Evolutionary conservation across 2,797 vertebrate species (phyloP).

Genomic region (Esox lucius): DNA sequence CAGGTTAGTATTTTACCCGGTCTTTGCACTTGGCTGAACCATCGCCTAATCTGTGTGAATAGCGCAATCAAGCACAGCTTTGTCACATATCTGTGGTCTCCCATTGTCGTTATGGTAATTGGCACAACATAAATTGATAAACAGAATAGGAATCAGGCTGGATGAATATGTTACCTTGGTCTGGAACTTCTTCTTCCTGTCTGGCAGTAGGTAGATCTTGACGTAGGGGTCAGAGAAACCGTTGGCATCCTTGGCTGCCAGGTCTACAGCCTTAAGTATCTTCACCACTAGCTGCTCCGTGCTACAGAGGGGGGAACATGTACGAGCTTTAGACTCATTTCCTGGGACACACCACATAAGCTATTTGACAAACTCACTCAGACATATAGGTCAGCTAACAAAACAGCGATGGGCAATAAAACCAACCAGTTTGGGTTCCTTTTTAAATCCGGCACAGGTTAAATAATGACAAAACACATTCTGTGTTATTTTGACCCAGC

Average conservation of each 20-base stretch:
- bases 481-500: too few species aligned
- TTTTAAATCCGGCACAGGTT: too few species aligned
- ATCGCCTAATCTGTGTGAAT: neutral
- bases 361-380: neutral
- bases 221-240: constrained; percentile 93
- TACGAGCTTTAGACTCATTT: neutral
- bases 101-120: neutral
- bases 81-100: neutral
- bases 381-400: neutral
- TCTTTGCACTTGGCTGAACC: neutral
- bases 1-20: neutral
- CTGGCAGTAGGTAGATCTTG: constrained; percentile 92
- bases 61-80: neutral
- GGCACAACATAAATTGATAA: neutral
- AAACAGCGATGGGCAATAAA: too few species aligned
- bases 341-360: neutral
- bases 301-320: constrained; percentile 48
- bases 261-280: constrained; percentile 88
- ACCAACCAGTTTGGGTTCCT: too few species aligned
- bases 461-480: too few species aligned
- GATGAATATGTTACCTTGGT: constrained; percentile 80
- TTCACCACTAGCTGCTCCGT: constrained; percentile 91
- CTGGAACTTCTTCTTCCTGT: constrained; percentile 94
- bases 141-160: neutral
- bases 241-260: constrained; percentile 90